Conservation (phyloP, 1,140 invertebrate genomes). For the Anastrepha obliqua region DNA sequence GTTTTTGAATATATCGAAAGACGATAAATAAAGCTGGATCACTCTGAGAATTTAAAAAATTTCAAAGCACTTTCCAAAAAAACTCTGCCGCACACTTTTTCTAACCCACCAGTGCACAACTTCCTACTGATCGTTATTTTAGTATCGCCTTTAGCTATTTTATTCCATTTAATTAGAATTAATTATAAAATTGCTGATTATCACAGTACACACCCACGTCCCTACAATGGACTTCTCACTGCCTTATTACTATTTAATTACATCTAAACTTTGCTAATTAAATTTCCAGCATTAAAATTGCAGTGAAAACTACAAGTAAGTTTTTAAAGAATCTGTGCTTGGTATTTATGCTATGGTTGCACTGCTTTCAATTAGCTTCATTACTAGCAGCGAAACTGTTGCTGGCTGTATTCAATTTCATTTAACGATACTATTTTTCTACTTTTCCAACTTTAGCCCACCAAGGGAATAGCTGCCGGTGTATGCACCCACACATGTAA, state of each 20-base stretch:
- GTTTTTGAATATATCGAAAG: too few relatives aligned
- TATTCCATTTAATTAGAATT: too few relatives aligned
- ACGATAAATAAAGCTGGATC: too few relatives aligned
- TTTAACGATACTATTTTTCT: not conserved
- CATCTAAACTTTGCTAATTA: conserved; percentile 23
- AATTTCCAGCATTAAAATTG: not conserved
- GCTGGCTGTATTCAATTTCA: conserved; percentile 16
- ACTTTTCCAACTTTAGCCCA: not conserved
- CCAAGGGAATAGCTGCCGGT: not conserved
- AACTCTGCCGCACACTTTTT: too few relatives aligned
- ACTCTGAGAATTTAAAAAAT: too few relatives aligned
- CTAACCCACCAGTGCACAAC: too few relatives aligned
- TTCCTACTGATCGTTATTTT: too few relatives aligned
- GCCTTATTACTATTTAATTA: not conserved
- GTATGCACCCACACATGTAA: not conserved
- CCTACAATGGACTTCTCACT: not conserved
- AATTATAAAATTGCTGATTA: not conserved
- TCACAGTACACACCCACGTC: not conserved
- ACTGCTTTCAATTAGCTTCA: conserved; percentile 42
- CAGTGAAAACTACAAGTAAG: conserved; percentile 11
- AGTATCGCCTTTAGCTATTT: too few relatives aligned
- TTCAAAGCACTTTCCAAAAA: too few relatives aligned
- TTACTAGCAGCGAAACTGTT: not conserved
- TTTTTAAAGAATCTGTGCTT: not conserved
- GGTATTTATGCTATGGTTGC: not conserved